Evolutionary conservation across 35 echinoderm and acorn worm genomes (phyloP), one percentile per base, ranked within the genome.

Genomic region (Nesometra sesokonis): DNA sequence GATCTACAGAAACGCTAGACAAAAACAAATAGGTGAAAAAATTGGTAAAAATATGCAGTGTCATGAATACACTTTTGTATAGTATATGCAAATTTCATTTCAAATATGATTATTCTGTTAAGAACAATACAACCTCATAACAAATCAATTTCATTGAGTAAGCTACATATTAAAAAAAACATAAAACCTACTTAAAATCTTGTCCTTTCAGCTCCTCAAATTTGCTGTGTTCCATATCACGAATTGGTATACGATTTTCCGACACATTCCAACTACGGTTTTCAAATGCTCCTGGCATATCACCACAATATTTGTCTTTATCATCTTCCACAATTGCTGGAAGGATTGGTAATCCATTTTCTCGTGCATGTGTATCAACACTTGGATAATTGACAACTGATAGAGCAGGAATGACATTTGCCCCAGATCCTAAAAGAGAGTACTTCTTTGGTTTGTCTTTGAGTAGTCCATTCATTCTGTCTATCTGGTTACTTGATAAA

Each of bases 221-320:
- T 79, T 99, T 89, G 29, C 84, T 90, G 82, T 99, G 96, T 34
- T 97, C 93, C 96, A 99, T 99, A 52, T 88, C 90, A 40, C 39
- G 86, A 29, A 99, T 92, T 0, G 96, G 90, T 77, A 99, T 94
- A 32, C 87, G 92, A 46, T 99, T 99, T 33, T 80, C 76, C 31
- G 88, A 40, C 81, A 94, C 29, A 0, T 80, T 37, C 82, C 90
- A 90, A 40, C 93, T 92, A 47, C 40, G 89, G 36, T 90, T 35
- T 19, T 91, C 90, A 76, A 82, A 90, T 0, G 93, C 35, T 33
- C 96, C 96, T 21, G 96, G 96, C 78, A 94, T 93, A 80, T 92
- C 94, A 27, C 96, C 96, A 77, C 84, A 37, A 40, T 90, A 67
- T 32, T 46, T 90, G 30, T 85, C 87, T 43, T 77, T 88, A 21